These are phyloP conservation scores for Grammomys dolichurus DNA, from an alignment of 2,113 vertebrate genomes.

Conservation along the genomic window DNA sequence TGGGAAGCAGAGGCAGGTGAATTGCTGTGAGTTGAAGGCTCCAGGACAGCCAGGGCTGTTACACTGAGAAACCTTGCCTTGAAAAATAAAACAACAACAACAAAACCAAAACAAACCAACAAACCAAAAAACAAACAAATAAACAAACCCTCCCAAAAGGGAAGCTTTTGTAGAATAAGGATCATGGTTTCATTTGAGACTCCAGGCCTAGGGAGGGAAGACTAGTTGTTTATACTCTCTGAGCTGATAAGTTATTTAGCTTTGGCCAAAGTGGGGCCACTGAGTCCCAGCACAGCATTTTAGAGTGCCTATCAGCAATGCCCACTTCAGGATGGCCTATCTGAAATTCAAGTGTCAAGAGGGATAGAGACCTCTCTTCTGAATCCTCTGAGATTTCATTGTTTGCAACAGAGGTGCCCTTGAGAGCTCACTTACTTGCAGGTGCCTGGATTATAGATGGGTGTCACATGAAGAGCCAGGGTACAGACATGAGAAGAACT, in stretches of 20 bases:
- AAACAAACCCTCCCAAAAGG: background rate
- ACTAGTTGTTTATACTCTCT: background rate
- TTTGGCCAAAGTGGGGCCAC: background rate
- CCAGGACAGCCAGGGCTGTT: no score
- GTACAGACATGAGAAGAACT: no score
- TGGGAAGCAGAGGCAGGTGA: no score
- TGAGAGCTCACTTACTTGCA: no score
- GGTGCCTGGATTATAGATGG: background rate
- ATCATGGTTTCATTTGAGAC: background rate
- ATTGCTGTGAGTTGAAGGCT: no score
- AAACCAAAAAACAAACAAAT: no score
- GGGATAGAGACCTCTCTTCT: background rate
- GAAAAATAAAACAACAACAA: no score
- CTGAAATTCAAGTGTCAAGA: background rate
- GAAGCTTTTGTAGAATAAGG: background rate
- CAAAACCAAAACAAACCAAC: no score
- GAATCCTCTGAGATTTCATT: accelerated
- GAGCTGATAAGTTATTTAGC: background rate
- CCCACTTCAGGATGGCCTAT: background rate
- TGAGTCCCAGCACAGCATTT: background rate
- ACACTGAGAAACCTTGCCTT: no score
- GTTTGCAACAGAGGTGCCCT: background rate
- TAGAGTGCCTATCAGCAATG: background rate
- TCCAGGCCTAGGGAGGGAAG: background rate
- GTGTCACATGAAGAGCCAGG: accelerated